These are phyloP conservation scores for Leptinotarsa juncta DNA, from an alignment of 2,888 invertebrate species.

Conservation along the genomic window DNA sequence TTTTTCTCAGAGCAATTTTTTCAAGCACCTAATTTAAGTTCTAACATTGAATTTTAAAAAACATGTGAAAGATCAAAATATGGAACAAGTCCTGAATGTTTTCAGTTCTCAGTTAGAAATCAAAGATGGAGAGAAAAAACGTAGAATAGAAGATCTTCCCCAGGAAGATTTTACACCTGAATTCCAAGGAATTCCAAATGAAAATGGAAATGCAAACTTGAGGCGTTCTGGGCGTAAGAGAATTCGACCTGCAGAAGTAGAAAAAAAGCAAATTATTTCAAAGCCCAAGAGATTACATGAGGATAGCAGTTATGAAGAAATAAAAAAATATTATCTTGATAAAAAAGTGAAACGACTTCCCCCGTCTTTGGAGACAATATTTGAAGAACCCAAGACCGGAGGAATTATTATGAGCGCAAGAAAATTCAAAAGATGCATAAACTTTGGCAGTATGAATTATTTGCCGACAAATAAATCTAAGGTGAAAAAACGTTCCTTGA, in stretches of 20 bases:
- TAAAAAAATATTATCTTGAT: slow-evolving; percentile 46
- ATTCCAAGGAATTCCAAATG: no score
- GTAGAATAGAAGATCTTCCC: not conserved
- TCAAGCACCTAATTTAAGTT: no score
- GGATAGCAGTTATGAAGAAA: slow-evolving; percentile 31
- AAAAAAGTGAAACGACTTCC: slow-evolving; percentile 45
- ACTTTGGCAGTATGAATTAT: slow-evolving; percentile 30
- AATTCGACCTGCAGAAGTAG: slow-evolving; percentile 30
- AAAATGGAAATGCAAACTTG: slow-evolving; percentile 17
- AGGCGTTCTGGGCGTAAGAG: slow-evolving; percentile 34
- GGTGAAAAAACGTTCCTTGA: slow-evolving; percentile 42
- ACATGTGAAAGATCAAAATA: not conserved
- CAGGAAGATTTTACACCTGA: slow-evolving; percentile 19
- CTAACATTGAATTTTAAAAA: no score
- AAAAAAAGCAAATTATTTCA: slow-evolving; percentile 37
- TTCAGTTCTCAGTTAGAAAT: slow-evolving; percentile 33
- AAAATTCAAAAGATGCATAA: slow-evolving; percentile 41
- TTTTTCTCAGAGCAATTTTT: no score
- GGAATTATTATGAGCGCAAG: slow-evolving; percentile 41
- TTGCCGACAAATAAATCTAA: slow-evolving; percentile 39
- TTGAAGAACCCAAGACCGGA: slow-evolving; percentile 45
- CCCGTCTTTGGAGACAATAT: slow-evolving; percentile 46
- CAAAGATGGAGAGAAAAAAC: slow-evolving; percentile 28
- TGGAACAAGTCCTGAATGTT: slow-evolving; percentile 33
- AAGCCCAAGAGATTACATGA: slow-evolving; percentile 41